These are phyloP conservation scores for Hirtodrosophila histrioides DNA, from an alignment of 2,888 invertebrate species.

Conservation along the genomic window DNA sequence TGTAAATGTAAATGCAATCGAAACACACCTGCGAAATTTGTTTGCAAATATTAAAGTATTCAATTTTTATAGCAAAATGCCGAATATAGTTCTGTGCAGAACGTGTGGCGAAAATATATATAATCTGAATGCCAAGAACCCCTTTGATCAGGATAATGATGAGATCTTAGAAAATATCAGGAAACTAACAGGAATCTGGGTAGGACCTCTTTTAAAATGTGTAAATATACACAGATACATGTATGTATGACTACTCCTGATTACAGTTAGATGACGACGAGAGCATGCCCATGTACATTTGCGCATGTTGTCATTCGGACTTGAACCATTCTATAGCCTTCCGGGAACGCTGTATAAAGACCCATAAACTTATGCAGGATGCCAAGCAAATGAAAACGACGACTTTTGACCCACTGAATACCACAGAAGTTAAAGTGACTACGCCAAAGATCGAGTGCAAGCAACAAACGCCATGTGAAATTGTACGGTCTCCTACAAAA, in stretches of 20 bases:
- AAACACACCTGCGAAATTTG: too few species aligned
- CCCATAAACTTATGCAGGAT: constrained; percentile 20
- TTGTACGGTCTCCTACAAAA: too few species aligned
- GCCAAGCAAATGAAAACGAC: neutral
- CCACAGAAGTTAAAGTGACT: neutral
- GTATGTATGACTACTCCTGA: too few species aligned
- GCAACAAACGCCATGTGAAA: neutral
- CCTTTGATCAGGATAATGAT: too few species aligned
- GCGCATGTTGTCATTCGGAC: constrained; percentile 46
- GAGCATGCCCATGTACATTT: constrained; percentile 40
- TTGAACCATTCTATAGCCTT: constrained; percentile 40
- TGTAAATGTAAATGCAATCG: too few species aligned
- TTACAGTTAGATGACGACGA: constrained; percentile 32
- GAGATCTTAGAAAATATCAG: neutral
- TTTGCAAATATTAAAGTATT: too few species aligned
- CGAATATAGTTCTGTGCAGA: neutral
- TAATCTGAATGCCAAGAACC: neutral
- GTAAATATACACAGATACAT: too few species aligned
- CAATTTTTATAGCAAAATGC: too few species aligned
- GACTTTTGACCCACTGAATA: constrained; percentile 4
- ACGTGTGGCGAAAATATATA: neutral
- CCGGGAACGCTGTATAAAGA: constrained; percentile 37
- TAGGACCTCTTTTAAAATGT: too few species aligned
- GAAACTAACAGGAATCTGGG: neutral
- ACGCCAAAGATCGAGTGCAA: too few species aligned